A percentile compares a stretch with the other conserved stretches of the same genome.
Evolutionary conservation across 1,140 invertebrate species (phyloP).

Genomic region (Platyura marginata): DNA sequence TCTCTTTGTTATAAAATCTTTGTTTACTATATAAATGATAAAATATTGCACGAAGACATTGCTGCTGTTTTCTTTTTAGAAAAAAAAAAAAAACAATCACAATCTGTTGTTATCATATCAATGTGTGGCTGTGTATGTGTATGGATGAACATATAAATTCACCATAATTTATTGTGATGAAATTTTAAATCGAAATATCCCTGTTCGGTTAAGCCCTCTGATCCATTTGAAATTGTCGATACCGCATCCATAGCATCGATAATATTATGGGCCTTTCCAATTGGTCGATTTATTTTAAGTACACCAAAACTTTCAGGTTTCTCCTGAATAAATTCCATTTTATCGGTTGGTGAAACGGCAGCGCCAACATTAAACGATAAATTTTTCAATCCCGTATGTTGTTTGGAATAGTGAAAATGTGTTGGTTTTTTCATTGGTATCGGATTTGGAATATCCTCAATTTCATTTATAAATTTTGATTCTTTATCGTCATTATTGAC

Average conservation of each 20-base stretch:
- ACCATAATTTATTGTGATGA: constrained; percentile 42
- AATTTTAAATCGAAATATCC: constrained; percentile 42
- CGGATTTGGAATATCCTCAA: not conserved
- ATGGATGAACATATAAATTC: too few species aligned
- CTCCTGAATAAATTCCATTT: constrained; percentile 22
- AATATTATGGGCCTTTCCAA: constrained; percentile 9
- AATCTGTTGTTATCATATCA: too few species aligned
- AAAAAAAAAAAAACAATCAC: too few species aligned
- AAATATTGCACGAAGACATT: too few species aligned
- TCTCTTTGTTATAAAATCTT: too few species aligned
- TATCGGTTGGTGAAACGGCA: constrained; percentile 19
- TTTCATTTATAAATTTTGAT: not conserved
- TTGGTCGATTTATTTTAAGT: constrained; percentile 20
- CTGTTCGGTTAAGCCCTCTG: constrained; percentile 27
- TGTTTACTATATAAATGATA: too few species aligned
- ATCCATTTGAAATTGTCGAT: constrained; percentile 5
- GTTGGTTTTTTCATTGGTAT: not conserved
- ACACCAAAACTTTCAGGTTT: constrained; percentile 20
- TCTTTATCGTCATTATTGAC: too few species aligned
- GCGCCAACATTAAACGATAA: constrained; percentile 20
- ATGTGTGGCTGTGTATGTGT: too few species aligned
- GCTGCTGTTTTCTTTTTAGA: too few species aligned
- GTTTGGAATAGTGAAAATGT: constrained; percentile 8
- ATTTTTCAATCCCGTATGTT: constrained; percentile 23
- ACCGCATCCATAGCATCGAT: constrained; percentile 16